A percentile compares a stretch with the other conserved stretches of the same genome.
Evolutionary conservation across 1,140 invertebrate genomes (phyloP).

Genomic region (Drosophila mauritiana): DNA sequence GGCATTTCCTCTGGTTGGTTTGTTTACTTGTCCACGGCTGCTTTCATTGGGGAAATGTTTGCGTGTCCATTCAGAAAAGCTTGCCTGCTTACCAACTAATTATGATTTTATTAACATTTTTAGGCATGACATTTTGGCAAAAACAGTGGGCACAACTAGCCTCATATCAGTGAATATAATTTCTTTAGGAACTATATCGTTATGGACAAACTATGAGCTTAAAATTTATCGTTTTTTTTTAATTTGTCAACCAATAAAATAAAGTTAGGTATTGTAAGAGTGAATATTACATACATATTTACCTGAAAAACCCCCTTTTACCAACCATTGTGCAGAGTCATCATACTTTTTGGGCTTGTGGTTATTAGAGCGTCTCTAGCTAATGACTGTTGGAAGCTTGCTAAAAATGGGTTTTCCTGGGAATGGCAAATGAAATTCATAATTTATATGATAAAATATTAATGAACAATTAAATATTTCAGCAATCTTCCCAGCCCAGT

Average conservation of each 20-base stretch:
- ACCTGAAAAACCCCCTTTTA: neutral
- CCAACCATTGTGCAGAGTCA: constrained; percentile 32
- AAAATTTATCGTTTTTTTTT: too few relatives aligned
- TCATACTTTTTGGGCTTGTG: constrained; percentile 30
- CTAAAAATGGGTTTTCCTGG: constrained; percentile 38
- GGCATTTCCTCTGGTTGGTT: constrained; percentile 17
- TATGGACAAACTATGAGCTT: too few relatives aligned
- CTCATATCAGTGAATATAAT: too few relatives aligned
- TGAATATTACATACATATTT: too few relatives aligned
- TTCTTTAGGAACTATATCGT: too few relatives aligned
- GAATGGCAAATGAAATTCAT: constrained; percentile 51
- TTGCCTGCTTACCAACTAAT: constrained; percentile 24
- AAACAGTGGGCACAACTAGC: constrained; percentile 20
- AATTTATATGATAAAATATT: constrained; percentile 75
- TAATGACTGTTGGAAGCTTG: constrained; percentile 63
- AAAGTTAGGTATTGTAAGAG: too few relatives aligned
- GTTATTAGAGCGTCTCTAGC: constrained; percentile 62
- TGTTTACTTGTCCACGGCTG: constrained; percentile 17
- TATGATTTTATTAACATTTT: constrained; percentile 73
- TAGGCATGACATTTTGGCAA: constrained; percentile 56
- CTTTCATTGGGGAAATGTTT: constrained; percentile 32
- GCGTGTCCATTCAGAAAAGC: constrained; percentile 60
- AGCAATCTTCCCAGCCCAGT: constrained; percentile 37
- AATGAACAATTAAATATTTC: constrained; percentile 67
- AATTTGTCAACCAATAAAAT: too few relatives aligned